Evolutionary conservation across 2,888 invertebrate genomes (phyloP).

Genomic region (Stenoptilia bipunctidactyla): DNA sequence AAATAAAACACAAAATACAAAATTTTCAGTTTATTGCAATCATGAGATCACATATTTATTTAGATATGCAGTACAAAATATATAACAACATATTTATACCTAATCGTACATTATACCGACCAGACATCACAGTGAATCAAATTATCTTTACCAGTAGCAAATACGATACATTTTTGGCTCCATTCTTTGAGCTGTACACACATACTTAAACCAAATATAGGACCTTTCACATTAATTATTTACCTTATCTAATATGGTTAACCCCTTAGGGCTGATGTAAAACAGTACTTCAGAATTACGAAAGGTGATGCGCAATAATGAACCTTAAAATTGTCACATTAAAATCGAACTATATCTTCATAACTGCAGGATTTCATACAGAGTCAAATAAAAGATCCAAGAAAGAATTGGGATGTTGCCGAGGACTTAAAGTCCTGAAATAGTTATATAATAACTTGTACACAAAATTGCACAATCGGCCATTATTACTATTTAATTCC

Average conservation of each 20-base stretch:
- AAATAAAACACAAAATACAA: background rate
- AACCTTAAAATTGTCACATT: no score
- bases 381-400: no score
- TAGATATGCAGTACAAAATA: no score
- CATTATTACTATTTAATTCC: no score
- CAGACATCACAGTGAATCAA: background rate
- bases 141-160: conserved; percentile 2
- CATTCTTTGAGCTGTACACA: conserved; percentile 28
- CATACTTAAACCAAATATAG: conserved; percentile 2
- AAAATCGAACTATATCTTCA: no score
- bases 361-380: no score
- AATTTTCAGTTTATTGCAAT: conserved; percentile 1
- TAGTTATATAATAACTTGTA: no score
- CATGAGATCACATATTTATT: conserved; percentile 6
- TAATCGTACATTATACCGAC: background rate
- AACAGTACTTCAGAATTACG: no score
- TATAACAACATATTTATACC: background rate
- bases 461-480: background rate
- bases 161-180: conserved; percentile 25
- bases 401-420: no score
- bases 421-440: no score
- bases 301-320: no score
- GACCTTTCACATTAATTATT: background rate
- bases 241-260: background rate
- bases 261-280: background rate